Evolutionary conservation across 2,797 vertebrate species (phyloP).

Genomic region (Anisognathus igniventris): DNA sequence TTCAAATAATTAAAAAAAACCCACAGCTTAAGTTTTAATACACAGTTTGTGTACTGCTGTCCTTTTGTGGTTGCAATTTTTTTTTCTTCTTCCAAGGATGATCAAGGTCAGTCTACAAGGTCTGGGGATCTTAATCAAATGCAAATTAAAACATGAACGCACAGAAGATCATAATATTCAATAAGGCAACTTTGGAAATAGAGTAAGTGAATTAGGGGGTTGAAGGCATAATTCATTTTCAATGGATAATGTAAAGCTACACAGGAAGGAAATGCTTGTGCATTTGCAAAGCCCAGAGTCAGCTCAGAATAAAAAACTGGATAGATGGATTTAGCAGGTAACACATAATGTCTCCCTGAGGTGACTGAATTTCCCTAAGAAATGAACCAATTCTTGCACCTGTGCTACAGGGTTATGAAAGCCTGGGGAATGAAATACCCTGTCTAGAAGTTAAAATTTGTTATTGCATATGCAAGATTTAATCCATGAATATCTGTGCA

Average conservation of each 20-base stretch:
- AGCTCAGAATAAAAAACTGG: neutral
- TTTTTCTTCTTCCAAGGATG: neutral
- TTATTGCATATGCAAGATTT: conserved; percentile 9
- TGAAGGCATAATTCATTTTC: conserved; percentile 49
- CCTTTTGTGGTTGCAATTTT: neutral
- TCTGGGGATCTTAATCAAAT: conserved; percentile 31
- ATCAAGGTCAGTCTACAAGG: conserved; percentile 34
- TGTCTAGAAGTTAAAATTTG: neutral
- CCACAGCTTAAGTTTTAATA: neutral
- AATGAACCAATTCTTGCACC: conserved; percentile 20
- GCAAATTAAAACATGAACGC: conserved; percentile 44
- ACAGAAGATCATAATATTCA: conserved; percentile 35
- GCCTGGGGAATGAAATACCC: neutral
- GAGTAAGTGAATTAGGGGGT: conserved; percentile 41
- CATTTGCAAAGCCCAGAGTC: conserved; percentile 1
- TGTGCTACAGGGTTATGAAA: neutral
- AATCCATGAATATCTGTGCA: neutral
- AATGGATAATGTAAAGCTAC: conserved; percentile 31
- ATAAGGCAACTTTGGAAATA: conserved; percentile 52
- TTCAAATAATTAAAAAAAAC: neutral
- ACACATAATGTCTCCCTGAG: conserved; percentile 5
- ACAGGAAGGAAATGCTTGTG: neutral
- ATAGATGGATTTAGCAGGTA: conserved; percentile 39
- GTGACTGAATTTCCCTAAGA: conserved; percentile 26
- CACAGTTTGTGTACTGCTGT: neutral